Evolutionary conservation across 2,888 invertebrate genomes (phyloP).

Genomic region (Polymixis flavicincta): DNA sequence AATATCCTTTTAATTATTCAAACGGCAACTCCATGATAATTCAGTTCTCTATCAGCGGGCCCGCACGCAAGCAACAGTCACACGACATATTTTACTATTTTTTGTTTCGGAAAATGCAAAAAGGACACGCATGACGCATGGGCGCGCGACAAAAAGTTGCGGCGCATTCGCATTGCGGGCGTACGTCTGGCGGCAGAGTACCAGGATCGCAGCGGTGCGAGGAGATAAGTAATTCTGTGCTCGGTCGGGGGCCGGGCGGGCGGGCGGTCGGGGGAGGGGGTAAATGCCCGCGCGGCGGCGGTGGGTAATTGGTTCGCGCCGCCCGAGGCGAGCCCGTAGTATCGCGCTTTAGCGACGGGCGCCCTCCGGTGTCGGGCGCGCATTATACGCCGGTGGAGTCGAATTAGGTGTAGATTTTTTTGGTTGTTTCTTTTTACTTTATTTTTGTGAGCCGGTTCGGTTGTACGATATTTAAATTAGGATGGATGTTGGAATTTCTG

Average conservation of each 20-base stretch:
- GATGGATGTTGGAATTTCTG: conserved; percentile 31
- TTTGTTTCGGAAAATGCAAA: conserved; percentile 59
- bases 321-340: conserved; percentile 90
- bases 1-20: conserved; percentile 59
- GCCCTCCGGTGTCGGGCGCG: conserved; percentile 89
- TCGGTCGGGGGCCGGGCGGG: conserved; percentile 71
- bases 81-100: conserved; percentile 53
- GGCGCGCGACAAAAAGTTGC: conserved; percentile 75
- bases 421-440: conserved; percentile 42
- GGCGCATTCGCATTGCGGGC: conserved; percentile 86
- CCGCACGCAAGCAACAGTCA: conserved; percentile 59
- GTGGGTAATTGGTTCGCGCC: conserved; percentile 91
- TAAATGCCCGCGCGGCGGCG: conserved; percentile 88
- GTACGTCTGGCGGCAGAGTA: conserved; percentile 87
- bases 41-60: conserved; percentile 45
- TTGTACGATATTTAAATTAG: conserved; percentile 44
- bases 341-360: conserved; percentile 90
- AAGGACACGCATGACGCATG: conserved; percentile 69
- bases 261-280: conserved; percentile 78
- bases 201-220: conserved; percentile 81
- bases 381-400: conserved; percentile 75
- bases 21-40: conserved; percentile 57
- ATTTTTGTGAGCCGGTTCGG: conserved; percentile 23
- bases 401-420: conserved; percentile 66
- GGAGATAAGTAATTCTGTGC: conserved; percentile 86